Evolutionary conservation across 2,888 invertebrate genomes (phyloP), one percentile per base, ranked within the genome.

Genomic region (Drosophila pegasa): DNA sequence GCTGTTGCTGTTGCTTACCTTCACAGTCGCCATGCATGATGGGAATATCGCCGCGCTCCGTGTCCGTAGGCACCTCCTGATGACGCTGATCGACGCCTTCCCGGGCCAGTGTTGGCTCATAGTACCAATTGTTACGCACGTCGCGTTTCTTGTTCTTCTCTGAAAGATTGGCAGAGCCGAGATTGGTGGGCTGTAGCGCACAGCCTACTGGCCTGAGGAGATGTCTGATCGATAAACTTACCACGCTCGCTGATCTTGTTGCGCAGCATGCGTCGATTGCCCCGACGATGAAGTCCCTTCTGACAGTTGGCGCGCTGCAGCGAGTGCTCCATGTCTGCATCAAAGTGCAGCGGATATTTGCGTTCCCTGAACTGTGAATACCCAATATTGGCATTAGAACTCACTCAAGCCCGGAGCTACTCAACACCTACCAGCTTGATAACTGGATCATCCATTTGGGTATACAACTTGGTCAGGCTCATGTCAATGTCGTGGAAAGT

Each of bases 11-110:
- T 73, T 40, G 58, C 80, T 76, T 91, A 94, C 94, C 93, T 92
- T 93, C 93, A 79, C 95, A 95, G 85, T 94, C 93, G 55, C 93
- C 94, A 72, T 94, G 93, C 45, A 94, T 91, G 63, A 95, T 93
- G 35, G 94, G 94, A 81, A 95, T 95, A 90, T 96, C 96, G 68
- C 95, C 95, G 83, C 95, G 92, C 71, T 93, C 92, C 52, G 88
- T 88, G 70, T 93, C 91, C 77, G 92, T 82, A n/a, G 91, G 86
- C 55, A 91, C 74, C 78, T 89, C 89, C 60, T 88, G 89, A 51
- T 90, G 89, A 50, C 91, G 89, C 70, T 87, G 87, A 76, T 90
- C 89, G 68, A 90, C 91, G 59, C 75, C 87, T 48, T 90, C 91
- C 50, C 79, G 78, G 55, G 81, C 80, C 51, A 82, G 52, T n/a